These are phyloP conservation scores for Etheostoma perlongum DNA, from an alignment of 2,797 vertebrate genomes.

Conservation along the genomic window DNA sequence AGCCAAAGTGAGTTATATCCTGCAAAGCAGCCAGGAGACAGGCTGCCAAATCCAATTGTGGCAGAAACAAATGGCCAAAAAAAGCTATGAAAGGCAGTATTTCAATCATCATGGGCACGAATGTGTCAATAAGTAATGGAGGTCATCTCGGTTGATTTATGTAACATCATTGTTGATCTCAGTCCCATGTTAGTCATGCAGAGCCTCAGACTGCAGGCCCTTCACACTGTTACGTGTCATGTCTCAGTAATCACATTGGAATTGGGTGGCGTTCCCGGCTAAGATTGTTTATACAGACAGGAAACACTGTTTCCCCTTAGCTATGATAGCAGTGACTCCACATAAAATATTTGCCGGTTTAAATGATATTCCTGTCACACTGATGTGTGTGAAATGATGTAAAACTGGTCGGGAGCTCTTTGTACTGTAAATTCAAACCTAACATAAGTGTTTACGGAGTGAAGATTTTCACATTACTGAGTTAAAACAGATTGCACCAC, in stretches of 20 bases:
- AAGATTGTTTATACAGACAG: constrained; percentile 20
- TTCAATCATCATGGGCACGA: constrained; percentile 12
- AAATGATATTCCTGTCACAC: constrained; percentile 4
- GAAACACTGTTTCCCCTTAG: constrained; percentile 33
- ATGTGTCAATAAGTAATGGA: constrained; percentile 27
- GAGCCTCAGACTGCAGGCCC: background rate
- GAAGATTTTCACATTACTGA: background rate
- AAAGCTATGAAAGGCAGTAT: constrained; percentile 9
- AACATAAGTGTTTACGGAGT: background rate
- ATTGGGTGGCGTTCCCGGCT: background rate
- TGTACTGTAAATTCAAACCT: background rate
- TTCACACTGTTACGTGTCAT: constrained; percentile 19
- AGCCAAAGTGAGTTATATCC: constrained; percentile 32
- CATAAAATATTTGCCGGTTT: constrained; percentile 9
- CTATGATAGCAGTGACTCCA: constrained; percentile 18
- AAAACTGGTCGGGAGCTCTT: background rate
- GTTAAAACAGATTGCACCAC: background rate
- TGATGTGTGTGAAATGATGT: constrained; percentile 1
- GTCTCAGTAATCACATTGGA: constrained; percentile 19
- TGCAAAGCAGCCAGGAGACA: constrained; percentile 27
- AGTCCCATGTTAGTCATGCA: constrained; percentile 39
- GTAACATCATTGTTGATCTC: constrained; percentile 19
- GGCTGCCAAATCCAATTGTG: constrained; percentile 25
- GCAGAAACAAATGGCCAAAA: constrained; percentile 6
- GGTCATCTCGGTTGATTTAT: constrained; percentile 40